A percentile compares a stretch with the other conserved stretches of the same genome.
phyloP scores from a whole-genome alignment of 2,113 vertebrate genomes.

The Mola mola region DNA sequence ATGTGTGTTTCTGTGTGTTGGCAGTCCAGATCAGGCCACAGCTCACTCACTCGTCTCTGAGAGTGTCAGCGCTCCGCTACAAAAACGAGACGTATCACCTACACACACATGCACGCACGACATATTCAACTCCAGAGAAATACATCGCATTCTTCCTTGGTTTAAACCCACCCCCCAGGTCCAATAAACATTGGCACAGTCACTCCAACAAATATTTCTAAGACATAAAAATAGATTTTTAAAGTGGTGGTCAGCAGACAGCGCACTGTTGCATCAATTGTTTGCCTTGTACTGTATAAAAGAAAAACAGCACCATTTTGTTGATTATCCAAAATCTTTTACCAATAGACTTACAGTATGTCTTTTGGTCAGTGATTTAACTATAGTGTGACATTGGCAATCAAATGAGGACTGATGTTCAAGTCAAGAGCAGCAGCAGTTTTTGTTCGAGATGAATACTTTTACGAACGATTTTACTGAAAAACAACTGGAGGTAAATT shows the following conservation, averaged over 20 bases:
- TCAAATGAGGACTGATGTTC: background rate
- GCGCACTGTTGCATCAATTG: conserved; percentile 51
- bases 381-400: conserved; percentile 3
- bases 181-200: conserved; percentile 33
- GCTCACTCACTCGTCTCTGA: too few relatives aligned
- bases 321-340: conserved; percentile 52
- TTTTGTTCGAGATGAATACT: background rate
- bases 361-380: conserved; percentile 25
- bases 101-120: too few relatives aligned
- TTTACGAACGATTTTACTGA: too few relatives aligned
- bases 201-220: conserved; percentile 15
- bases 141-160: too few relatives aligned
- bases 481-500: conserved; percentile 7
- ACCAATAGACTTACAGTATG: conserved; percentile 17
- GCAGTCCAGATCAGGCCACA: too few relatives aligned
- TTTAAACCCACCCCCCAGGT: too few relatives aligned
- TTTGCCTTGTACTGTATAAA: conserved; percentile 53
- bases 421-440: conserved; percentile 4
- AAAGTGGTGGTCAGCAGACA: conserved; percentile 40
- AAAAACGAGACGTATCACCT: too few relatives aligned
- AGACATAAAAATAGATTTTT: conserved; percentile 63
- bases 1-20: too few relatives aligned
- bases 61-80: too few relatives aligned
- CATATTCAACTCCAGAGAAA: too few relatives aligned
- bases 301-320: conserved; percentile 68